phyloP scores from a whole-genome alignment of 2,113 vertebrate species.

The Onychostruthus taczanowskii region DNA sequence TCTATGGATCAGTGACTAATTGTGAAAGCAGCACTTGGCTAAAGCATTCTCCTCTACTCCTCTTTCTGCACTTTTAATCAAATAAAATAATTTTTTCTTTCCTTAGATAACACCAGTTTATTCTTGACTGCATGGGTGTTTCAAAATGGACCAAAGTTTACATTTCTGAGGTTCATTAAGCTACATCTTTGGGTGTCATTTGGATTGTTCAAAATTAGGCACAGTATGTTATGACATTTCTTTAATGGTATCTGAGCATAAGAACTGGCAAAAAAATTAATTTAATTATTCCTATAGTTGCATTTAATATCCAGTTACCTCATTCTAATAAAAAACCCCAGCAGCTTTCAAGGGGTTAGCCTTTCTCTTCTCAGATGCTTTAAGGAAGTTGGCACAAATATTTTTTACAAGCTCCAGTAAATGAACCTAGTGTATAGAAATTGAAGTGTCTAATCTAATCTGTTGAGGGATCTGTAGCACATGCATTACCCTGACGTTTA shows the following conservation, averaged over 20 bases:
- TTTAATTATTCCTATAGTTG: background rate
- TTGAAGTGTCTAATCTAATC: constrained; percentile 54
- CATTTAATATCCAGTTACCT: background rate
- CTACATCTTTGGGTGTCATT: background rate
- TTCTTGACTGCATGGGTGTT: background rate
- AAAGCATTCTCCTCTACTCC: background rate
- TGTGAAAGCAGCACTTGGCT: background rate
- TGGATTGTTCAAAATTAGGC: background rate
- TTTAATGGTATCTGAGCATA: background rate
- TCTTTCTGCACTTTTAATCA: background rate
- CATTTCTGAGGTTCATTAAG: background rate
- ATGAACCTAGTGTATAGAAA: background rate
- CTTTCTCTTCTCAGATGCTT: constrained; percentile 10
- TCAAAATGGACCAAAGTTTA: background rate
- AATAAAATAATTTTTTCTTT: background rate
- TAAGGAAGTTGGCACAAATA: constrained; percentile 14
- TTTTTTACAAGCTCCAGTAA: constrained; percentile 24
- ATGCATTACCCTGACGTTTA: constrained; percentile 49
- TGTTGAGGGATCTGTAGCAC: constrained; percentile 18
- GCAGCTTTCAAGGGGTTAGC: background rate
- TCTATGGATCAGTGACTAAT: background rate
- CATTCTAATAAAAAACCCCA: background rate
- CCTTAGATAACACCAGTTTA: background rate
- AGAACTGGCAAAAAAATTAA: background rate
- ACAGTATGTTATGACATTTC: background rate